phyloP scores from a whole-genome alignment of 2,113 vertebrate species.

The Picathartes gymnocephalus region DNA sequence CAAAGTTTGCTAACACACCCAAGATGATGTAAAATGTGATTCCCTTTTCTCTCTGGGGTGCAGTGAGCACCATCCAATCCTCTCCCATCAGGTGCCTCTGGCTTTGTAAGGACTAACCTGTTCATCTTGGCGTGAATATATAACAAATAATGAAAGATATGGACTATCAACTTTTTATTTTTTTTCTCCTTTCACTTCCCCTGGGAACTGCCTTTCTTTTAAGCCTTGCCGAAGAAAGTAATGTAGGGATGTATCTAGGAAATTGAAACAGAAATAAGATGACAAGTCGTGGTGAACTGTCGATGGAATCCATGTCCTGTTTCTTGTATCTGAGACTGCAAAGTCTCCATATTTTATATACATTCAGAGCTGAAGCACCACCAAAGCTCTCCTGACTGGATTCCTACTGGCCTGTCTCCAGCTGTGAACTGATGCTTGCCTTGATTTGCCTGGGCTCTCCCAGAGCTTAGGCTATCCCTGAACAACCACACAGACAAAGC shows the following conservation, averaged over 20 bases:
- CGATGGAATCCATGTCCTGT: not conserved
- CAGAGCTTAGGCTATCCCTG: not conserved
- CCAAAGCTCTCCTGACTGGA: not conserved
- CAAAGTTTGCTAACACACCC: rapidly evolving
- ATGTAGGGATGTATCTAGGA: not conserved
- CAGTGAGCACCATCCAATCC: not conserved
- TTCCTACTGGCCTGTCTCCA: not conserved
- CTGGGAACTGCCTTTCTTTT: not conserved
- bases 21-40: rapidly evolving
- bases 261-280: not conserved
- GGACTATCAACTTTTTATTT: not conserved
- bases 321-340: not conserved
- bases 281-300: not conserved
- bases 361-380: not conserved
- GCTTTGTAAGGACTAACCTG: not conserved
- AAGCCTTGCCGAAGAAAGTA: not conserved
- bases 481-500: not conserved
- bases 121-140: not conserved
- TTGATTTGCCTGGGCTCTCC: not conserved
- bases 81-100: not conserved
- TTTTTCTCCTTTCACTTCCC: not conserved
- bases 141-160: not conserved
- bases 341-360: not conserved
- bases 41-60: not conserved
- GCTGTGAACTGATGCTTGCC: not conserved